Conservation (phyloP, 2,113 vertebrate species). For the Chrysemys picta region DNA sequence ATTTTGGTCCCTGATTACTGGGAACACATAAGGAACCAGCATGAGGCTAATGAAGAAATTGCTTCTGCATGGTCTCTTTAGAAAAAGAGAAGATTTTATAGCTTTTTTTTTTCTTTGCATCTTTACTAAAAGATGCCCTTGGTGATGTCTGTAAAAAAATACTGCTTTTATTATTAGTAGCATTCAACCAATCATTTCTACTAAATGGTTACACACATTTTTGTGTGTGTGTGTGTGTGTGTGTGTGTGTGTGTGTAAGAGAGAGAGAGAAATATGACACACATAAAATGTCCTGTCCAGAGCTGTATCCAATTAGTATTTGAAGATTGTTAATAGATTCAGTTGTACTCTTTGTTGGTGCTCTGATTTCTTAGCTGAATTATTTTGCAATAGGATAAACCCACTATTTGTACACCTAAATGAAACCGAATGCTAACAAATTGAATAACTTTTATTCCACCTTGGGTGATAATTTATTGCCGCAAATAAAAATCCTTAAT, state of each 20-base stretch:
- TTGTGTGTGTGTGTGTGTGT: conserved; percentile 15
- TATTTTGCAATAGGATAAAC: conserved; percentile 73
- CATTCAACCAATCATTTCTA: conserved; percentile 32
- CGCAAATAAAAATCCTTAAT: conserved; percentile 77
- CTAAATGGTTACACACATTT: not conserved
- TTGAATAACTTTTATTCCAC: conserved; percentile 80
- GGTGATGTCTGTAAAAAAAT: conserved; percentile 43
- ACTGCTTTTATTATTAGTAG: not conserved
- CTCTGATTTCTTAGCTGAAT: conserved; percentile 74
- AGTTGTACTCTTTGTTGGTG: conserved; percentile 41
- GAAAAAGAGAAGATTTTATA: not conserved
- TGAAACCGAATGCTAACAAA: conserved; percentile 74
- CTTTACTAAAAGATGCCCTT: conserved; percentile 28
- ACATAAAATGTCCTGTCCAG: conserved; percentile 29
- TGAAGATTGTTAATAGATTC: conserved; percentile 60
- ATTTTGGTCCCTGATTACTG: not conserved
- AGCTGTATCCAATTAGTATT: conserved; percentile 51
- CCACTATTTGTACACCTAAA: conserved; percentile 75
- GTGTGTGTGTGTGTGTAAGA: not conserved
- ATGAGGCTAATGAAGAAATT: not conserved
- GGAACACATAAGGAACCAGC: not conserved
- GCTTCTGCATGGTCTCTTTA: not conserved
- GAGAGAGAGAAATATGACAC: conserved; percentile 46
- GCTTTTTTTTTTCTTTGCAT: not conserved
- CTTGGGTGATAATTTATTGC: conserved; percentile 79